Percentiles rank a stretch among this genome's conserved stretches.
phyloP scores from a whole-genome alignment of 2,113 vertebrate species.

The Elephas maximus region DNA sequence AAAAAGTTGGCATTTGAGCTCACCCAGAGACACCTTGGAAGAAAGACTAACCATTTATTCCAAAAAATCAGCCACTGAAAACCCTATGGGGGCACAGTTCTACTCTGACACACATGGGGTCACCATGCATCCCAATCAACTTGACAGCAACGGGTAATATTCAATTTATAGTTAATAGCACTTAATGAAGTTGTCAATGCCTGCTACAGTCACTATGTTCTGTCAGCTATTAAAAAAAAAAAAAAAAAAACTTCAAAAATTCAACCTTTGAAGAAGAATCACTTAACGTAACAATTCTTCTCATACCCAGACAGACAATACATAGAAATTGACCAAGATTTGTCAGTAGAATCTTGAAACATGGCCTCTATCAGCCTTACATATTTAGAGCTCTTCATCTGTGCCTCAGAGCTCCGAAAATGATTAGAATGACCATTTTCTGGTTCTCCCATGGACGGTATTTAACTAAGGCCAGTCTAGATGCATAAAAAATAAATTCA shows the following conservation, averaged over 20 bases:
- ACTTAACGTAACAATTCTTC: background rate
- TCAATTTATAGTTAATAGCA: background rate
- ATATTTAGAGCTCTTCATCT: background rate
- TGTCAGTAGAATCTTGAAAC: background rate
- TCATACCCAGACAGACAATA: background rate
- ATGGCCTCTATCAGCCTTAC: background rate
- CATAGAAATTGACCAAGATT: background rate
- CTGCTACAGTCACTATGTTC: background rate
- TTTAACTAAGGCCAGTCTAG: background rate
- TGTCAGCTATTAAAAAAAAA: background rate
- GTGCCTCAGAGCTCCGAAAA: background rate
- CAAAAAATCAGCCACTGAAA: background rate
- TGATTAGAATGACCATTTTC: background rate
- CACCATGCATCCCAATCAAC: background rate
- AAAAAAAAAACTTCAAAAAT: background rate
- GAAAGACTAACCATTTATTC: background rate
- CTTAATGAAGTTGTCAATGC: background rate
- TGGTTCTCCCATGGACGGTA: background rate
- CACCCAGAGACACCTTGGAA: background rate
- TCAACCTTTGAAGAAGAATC: background rate
- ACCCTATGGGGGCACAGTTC: background rate
- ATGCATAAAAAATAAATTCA: background rate
- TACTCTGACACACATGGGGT: background rate
- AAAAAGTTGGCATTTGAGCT: background rate
- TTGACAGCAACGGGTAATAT: background rate